Base-by-base conservation (phyloP, 2,888 invertebrate genomes). In the Lasioglossum lativentre region DNA sequence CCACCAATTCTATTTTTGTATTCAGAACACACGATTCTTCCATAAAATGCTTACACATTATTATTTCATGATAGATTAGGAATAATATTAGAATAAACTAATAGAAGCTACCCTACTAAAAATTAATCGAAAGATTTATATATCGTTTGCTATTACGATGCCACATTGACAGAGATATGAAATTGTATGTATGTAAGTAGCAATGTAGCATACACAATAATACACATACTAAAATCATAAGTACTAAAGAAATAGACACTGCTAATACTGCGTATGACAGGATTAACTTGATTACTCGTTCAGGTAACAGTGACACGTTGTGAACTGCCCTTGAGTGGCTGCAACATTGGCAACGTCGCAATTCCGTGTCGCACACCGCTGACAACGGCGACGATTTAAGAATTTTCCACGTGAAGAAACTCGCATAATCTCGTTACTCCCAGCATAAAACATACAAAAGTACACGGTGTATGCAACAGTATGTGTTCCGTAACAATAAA, bases 241-340 rank as follows among this genome's bases (percentile, higher is more conserved):
- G n/a, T 59, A 59, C n/a, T 40, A 73, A 23, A 52, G 30, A 45
- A 72, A 42, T 30, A 23, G 19, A 34, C 63, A 59, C 30, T 78
- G 81, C 47, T 86, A n/a, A 77, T 86, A 80, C 80, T 77, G 78
- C 86, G 84, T 86, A 82, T 82, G 83, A 80, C 82, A 80, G 84
- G 87, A 89, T 89, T 89, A 89, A 89, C 80, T 78, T 82, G 89
- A 87, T 89, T 89, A 89, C 80, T 80, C 80, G 87, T 89, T 89
- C 89, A 87, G 89, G 89, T 89, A 89, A 89, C 88, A 87, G 89
- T 89, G 89, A 89, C 89, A 89, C 82, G 90, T 86, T 89, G 89
- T 89, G 90, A 89, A 89, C 90, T 90, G 89, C 89, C 88, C 89
- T 89, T 90, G 89, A 90, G 75, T 88, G 80, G 79, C 70, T 86